Conservation (phyloP, 2,888 invertebrate species). For the Drosophila leonis region DNA sequence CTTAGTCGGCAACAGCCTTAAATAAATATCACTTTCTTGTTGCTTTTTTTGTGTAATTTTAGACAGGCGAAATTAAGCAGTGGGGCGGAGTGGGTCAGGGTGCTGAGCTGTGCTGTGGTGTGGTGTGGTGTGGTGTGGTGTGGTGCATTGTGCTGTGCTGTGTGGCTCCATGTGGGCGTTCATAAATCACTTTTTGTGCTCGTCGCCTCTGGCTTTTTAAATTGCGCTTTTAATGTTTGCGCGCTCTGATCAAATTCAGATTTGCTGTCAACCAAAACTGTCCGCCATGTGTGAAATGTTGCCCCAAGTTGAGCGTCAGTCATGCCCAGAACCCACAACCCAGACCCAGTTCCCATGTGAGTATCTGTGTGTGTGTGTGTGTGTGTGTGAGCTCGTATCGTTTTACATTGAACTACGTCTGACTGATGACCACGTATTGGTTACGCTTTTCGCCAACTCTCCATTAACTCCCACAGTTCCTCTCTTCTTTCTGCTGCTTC, state of each 20-base stretch:
- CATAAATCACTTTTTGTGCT: constrained; percentile 62
- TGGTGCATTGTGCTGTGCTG: constrained; percentile 2
- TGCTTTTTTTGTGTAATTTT: constrained; percentile 41
- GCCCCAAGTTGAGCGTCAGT: constrained; percentile 49
- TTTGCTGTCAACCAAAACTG: constrained; percentile 75
- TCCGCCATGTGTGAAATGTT: constrained; percentile 48
- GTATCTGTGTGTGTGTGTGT: constrained; percentile 1
- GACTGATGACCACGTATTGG: constrained; percentile 69
- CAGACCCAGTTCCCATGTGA: constrained; percentile 13
- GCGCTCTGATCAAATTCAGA: constrained; percentile 71
- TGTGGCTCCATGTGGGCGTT: constrained; percentile 53
- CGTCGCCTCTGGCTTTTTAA: constrained; percentile 47
- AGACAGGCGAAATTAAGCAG: constrained; percentile 40
- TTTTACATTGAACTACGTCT: constrained; percentile 74
- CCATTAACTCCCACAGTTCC: neutral
- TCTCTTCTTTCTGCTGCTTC: neutral
- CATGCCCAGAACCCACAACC: constrained; percentile 18
- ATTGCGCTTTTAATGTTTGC: constrained; percentile 74
- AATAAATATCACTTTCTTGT: neutral
- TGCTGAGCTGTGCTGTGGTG: neutral
- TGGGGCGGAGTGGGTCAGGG: constrained; percentile 6
- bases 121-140: neutral
- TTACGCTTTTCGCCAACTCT: constrained; percentile 39
- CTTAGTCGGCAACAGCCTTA: neutral
- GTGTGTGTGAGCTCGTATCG: constrained; percentile 54